phyloP scores from a whole-genome alignment of 2,888 invertebrate species.

The Cyrtodaria siliqua region DNA sequence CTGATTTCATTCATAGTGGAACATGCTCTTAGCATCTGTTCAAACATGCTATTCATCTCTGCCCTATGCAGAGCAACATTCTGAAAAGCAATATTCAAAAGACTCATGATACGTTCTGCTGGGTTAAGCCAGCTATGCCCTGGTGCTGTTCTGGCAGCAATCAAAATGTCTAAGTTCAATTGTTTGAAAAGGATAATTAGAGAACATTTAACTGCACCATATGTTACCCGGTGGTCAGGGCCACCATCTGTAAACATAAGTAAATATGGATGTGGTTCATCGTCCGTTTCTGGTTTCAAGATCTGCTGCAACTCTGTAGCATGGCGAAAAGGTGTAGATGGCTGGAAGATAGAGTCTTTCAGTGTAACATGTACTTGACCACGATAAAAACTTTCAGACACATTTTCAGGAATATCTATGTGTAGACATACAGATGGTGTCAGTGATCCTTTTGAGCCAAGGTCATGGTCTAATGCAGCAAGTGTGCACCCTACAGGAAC shows the following conservation, averaged over 20 bases:
- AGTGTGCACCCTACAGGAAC: conserved; percentile 29
- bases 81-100: conserved; percentile 57
- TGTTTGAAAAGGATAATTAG: conserved; percentile 27
- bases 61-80: conserved; percentile 43
- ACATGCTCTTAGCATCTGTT: conserved; percentile 37
- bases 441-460: conserved; percentile 38
- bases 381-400: conserved; percentile 47
- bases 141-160: conserved; percentile 54
- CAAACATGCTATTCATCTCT: conserved; percentile 31
- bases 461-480: conserved; percentile 57
- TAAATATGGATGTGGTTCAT: conserved; percentile 6
- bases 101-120: conserved; percentile 59
- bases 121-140: conserved; percentile 57
- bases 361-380: conserved; percentile 47
- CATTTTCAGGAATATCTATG: conserved; percentile 48
- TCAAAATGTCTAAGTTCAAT: conserved; percentile 15
- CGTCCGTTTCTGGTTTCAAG: conserved; percentile 7
- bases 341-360: conserved; percentile 58
- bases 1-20: conserved; percentile 52
- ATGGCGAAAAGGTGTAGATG: conserved; percentile 28
- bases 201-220: conserved; percentile 26
- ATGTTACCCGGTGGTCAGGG: conserved; percentile 30
- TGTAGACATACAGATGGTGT: conserved; percentile 59
- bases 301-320: conserved; percentile 22
- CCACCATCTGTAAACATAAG: conserved; percentile 36